Evolutionary conservation across 2,888 invertebrate genomes (phyloP), one percentile per base, ranked within the genome.

Genomic region (Thymelicus lineola): DNA sequence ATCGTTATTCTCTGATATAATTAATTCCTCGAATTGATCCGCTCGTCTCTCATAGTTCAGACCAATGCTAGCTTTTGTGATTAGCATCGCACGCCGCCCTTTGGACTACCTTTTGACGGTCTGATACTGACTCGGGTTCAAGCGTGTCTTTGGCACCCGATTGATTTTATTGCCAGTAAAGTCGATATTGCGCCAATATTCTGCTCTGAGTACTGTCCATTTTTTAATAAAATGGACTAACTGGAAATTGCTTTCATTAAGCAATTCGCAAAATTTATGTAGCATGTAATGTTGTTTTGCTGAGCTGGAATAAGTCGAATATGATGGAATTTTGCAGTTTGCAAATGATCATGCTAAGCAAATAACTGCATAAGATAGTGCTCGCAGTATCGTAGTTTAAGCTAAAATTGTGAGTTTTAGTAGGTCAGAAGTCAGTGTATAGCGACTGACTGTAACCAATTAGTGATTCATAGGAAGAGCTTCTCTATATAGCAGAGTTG

Each of bases 1-100:
- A 15, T 14, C 12, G 12, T 9, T 45, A 1, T 28, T 42, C 14
- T 5, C 12, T 3, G 0, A 12, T 42, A 42, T 7, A 12, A 38
- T 38, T 1, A 0, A 59, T 2, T 5, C 0, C 15, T 36, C 36
- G 35, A 36, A 35, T 72, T 45, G 63, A 55, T 64, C 66, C 73
- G 71, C 70, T 68, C 53, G 58, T 60, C 66, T 61, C 72, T 73
- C 67, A 36, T 74, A 6, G 45, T 73, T 77, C 77, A 72, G 12
- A 36, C 74, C 73, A 63, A 9, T 42, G 61, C 69, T 69, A 72
- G 73, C 79, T 79, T 80, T 78, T 72, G 83, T 86, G 86, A 87
- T 87, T 86, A 87, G 82, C 86, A 87, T 87, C 86, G 79, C 78
- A 74, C 75, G 74, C 73, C 76, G 80, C 80, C 85, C 81, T 82